Conservation (phyloP, 2,797 vertebrate species). For the Cuculus canorus region DNA sequence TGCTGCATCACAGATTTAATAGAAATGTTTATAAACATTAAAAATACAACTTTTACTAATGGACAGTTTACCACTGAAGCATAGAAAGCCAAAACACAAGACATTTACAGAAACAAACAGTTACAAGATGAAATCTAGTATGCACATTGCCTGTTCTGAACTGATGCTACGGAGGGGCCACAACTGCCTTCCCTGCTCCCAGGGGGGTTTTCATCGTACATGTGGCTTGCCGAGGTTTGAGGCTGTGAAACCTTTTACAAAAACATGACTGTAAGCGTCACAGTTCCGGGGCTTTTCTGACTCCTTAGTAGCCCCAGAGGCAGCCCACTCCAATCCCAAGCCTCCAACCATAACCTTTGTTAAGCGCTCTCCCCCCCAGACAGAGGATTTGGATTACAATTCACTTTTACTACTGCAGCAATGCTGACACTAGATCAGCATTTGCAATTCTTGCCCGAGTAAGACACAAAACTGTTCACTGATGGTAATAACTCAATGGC, state of each 20-base stretch:
- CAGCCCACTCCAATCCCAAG: background rate
- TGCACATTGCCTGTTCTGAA: background rate
- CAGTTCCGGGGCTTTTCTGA: background rate
- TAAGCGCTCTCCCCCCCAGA: background rate
- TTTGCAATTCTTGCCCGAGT: background rate
- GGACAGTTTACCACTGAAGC: background rate
- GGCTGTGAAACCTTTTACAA: background rate
- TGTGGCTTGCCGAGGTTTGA: rapidly evolving
- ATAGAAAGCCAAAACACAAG: background rate
- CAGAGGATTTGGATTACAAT: background rate
- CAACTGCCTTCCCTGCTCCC: background rate
- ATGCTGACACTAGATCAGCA: background rate
- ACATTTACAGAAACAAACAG: background rate
- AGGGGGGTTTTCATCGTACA: background rate
- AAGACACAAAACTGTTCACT: background rate
- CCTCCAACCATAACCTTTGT: background rate
- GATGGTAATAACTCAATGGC: background rate
- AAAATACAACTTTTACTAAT: background rate
- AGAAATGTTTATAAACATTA: background rate
- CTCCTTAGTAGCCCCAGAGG: background rate
- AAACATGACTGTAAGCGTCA: background rate
- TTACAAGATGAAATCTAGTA: background rate
- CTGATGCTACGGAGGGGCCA: background rate
- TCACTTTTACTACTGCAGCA: background rate
- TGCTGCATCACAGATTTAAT: background rate